These are phyloP conservation scores for Anoplolepis gracilipes DNA, from an alignment of 1,140 invertebrate genomes.

Conservation along the genomic window DNA sequence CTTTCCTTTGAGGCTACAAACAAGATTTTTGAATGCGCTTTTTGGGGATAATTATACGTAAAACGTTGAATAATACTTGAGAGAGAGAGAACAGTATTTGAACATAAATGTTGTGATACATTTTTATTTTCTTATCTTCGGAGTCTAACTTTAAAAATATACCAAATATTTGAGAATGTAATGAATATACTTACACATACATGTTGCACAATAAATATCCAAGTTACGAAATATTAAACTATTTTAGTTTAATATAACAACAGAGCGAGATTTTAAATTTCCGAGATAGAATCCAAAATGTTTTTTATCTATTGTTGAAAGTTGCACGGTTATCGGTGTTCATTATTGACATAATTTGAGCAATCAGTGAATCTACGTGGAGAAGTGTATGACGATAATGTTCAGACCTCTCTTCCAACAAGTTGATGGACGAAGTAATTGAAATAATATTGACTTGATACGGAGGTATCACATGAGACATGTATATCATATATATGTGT, in stretches of 20 bases:
- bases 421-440: conserved; percentile 20
- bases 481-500: too few relatives aligned
- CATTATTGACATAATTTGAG: conserved; percentile 27
- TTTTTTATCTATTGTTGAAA: conserved; percentile 23
- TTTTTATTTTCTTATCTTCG: background rate
- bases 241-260: background rate
- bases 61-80: too few relatives aligned
- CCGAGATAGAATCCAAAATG: background rate
- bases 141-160: background rate
- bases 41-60: background rate
- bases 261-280: background rate
- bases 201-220: background rate
- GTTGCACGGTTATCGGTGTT: background rate
- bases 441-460: background rate
- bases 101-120: background rate
- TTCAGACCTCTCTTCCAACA: conserved; percentile 2
- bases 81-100: too few relatives aligned
- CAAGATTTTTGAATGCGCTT: too few relatives aligned
- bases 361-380: conserved; percentile 33
- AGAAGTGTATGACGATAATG: conserved; percentile 29
- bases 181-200: background rate
- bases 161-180: background rate
- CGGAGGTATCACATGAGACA: background rate
- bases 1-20: too few relatives aligned
- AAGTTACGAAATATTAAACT: background rate